These are phyloP conservation scores for Hippocampus kuda DNA, from an alignment of 2,797 vertebrate genomes.

Conservation along the genomic window DNA sequence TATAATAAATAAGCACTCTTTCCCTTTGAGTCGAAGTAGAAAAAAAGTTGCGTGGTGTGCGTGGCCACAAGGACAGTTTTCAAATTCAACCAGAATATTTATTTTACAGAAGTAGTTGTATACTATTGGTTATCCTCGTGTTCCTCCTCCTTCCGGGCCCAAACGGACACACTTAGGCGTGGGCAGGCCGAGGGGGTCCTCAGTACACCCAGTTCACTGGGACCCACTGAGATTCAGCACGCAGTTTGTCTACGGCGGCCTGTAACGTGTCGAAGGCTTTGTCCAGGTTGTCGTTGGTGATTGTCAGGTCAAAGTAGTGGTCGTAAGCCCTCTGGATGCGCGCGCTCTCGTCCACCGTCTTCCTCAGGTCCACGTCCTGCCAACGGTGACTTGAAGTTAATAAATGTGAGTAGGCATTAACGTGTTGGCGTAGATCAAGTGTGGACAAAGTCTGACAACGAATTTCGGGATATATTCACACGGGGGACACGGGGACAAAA, in stretches of 20 bases:
- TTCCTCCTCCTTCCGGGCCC: conserved; percentile 22
- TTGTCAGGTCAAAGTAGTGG: conserved; percentile 94
- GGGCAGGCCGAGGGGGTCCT: conserved; percentile 30
- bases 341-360: conserved; percentile 93
- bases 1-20: conserved; percentile 96
- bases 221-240: conserved; percentile 88
- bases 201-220: conserved; percentile 98
- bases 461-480: too few relatives aligned
- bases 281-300: conserved; percentile 92
- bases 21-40: conserved; percentile 80
- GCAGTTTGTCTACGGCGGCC: conserved; percentile 78
- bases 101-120: conserved; percentile 42
- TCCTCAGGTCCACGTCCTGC: conserved; percentile 92
- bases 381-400: neutral
- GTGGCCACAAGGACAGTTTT: conserved; percentile 36
- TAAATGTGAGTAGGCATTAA: neutral
- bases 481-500: too few relatives aligned
- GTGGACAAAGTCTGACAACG: too few relatives aligned
- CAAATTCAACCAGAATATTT: conserved; percentile 29
- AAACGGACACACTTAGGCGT: conserved; percentile 8
- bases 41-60: conserved; percentile 76
- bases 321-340: conserved; percentile 87
- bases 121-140: conserved; percentile 22
- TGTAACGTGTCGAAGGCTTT: conserved; percentile 90
- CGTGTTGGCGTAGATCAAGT: too few relatives aligned